These are phyloP conservation scores for Mesoligia furuncula DNA, from an alignment of 2,888 invertebrate genomes.

Conservation along the genomic window DNA sequence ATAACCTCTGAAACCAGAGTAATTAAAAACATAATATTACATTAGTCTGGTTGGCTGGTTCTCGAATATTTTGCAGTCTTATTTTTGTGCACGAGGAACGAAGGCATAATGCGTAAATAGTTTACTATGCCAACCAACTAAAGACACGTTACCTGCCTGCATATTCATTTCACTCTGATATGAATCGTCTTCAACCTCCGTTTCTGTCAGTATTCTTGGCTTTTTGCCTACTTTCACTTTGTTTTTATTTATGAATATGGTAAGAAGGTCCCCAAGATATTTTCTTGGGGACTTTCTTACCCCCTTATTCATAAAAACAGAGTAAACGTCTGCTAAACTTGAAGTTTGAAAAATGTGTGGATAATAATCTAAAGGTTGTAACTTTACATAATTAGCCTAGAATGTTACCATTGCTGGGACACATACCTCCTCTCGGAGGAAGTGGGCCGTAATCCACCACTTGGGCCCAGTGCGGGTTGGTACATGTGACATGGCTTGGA, in stretches of 20 bases:
- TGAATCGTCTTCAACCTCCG: constrained; percentile 12
- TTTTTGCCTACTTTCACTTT: constrained; percentile 1
- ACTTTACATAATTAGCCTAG: no score
- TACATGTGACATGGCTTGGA: no score
- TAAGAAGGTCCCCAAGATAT: no score
- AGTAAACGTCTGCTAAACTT: not conserved
- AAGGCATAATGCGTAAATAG: not conserved
- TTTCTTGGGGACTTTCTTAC: not conserved
- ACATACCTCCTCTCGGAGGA: no score
- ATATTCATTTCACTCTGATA: constrained; percentile 38
- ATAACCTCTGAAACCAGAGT: not conserved
- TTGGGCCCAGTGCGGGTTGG: no score
- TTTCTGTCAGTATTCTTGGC: constrained; percentile 5
- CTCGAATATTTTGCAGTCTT: not conserved
- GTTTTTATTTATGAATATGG: constrained; percentile 11
- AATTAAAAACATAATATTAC: not conserved
- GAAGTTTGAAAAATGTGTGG: not conserved
- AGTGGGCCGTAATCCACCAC: no score
- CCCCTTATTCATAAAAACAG: not conserved
- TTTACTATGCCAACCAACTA: not conserved
- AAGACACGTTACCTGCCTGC: not conserved
- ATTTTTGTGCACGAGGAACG: not conserved
- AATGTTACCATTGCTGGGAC: no score
- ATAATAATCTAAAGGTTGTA: not conserved
- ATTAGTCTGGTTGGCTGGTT: not conserved